These are phyloP conservation scores for Bambusicola thoracicus DNA, from an alignment of 2,113 vertebrate genomes.

Conservation along the genomic window DNA sequence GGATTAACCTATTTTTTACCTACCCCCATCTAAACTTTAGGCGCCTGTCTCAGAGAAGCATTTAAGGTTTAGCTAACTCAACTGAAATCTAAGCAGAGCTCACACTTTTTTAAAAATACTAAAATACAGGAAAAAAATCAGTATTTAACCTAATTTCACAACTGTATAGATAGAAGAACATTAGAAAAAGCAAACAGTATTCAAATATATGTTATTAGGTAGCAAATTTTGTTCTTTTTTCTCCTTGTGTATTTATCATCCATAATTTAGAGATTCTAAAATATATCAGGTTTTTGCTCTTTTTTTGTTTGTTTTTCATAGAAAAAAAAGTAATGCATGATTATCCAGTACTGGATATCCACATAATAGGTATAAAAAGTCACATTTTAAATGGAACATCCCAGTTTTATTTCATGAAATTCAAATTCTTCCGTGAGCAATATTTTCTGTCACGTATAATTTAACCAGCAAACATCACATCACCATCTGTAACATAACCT, in stretches of 20 bases:
- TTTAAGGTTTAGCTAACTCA: neutral
- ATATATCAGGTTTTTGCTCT: neutral
- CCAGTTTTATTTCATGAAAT: neutral
- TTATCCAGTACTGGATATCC: neutral
- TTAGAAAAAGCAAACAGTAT: rapidly evolving
- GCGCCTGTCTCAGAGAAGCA: neutral
- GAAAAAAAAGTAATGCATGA: neutral
- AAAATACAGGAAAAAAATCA: neutral
- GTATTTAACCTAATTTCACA: neutral
- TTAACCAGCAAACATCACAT: neutral
- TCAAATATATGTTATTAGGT: neutral
- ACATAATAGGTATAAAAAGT: neutral
- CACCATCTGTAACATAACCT: neutral
- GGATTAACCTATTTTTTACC: neutral
- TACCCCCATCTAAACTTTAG: neutral
- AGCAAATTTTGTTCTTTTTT: neutral
- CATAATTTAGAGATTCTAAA: neutral
- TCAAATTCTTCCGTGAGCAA: neutral
- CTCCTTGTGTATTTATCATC: neutral
- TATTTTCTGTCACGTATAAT: neutral
- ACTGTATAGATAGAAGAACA: neutral
- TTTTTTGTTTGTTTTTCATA: neutral
- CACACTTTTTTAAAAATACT: neutral
- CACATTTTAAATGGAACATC: neutral
- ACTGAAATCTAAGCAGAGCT: neutral